Conservation (phyloP, 2,888 invertebrate species). For the Candidula unifasciata region DNA sequence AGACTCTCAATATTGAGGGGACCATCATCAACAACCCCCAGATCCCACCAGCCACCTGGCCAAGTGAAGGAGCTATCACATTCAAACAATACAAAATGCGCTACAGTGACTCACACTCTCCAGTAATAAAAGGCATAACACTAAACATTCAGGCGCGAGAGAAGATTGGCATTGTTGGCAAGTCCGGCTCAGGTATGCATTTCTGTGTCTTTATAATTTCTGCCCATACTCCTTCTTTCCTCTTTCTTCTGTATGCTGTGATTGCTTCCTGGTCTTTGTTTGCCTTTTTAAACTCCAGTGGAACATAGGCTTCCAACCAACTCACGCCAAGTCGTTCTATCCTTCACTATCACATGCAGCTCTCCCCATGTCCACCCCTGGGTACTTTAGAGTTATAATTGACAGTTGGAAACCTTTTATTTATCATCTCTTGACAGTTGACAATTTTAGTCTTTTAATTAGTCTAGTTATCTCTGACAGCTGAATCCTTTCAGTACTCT, state of each 20-base stretch:
- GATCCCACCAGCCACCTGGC: slow-evolving; percentile 73
- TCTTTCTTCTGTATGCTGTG: neutral
- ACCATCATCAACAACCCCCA: slow-evolving; percentile 29
- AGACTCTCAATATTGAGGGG: slow-evolving; percentile 31
- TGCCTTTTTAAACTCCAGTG: neutral
- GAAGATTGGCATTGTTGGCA: slow-evolving; percentile 82
- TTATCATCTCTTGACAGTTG: too few species aligned
- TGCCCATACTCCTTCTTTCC: too few species aligned
- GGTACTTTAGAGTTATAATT: neutral
- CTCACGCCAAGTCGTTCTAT: too few species aligned
- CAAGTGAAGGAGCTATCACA: slow-evolving; percentile 67
- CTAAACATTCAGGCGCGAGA: slow-evolving; percentile 81
- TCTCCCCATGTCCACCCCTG: too few species aligned
- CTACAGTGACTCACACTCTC: slow-evolving; percentile 70
- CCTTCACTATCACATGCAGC: too few species aligned
- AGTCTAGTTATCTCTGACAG: too few species aligned
- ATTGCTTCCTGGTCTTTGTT: neutral
- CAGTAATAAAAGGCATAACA: slow-evolving; percentile 80
- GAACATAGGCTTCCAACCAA: too few species aligned
- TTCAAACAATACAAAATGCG: slow-evolving; percentile 70
- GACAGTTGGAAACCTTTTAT: too few species aligned
- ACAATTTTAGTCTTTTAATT: too few species aligned
- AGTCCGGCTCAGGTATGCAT: slow-evolving; percentile 80
- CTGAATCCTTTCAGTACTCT: too few species aligned
- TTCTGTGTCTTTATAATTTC: neutral